Conservation (phyloP, 2,113 vertebrate genomes). For the Ceuthmochares aereus region DNA sequence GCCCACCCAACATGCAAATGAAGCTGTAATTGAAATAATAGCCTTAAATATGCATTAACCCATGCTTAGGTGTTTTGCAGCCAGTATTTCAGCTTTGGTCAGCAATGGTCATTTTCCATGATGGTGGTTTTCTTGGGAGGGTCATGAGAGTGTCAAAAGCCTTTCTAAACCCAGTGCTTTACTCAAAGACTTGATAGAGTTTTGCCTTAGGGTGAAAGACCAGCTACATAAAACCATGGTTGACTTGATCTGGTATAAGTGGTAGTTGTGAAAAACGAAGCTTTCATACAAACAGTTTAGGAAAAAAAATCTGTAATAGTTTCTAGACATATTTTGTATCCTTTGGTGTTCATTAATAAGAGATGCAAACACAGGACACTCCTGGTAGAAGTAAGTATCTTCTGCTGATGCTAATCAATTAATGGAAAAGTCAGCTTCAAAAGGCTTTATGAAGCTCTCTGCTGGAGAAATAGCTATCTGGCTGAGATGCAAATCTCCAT, state of each 20-base stretch:
- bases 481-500: slow-evolving; percentile 7
- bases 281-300: neutral
- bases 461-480: slow-evolving; percentile 11
- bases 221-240: fast-evolving
- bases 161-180: neutral
- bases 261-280: neutral
- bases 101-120: fast-evolving
- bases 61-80: neutral
- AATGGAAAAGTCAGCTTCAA: slow-evolving; percentile 14
- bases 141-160: neutral
- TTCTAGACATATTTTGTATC: neutral
- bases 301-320: neutral
- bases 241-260: neutral
- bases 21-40: neutral
- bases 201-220: neutral
- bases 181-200: neutral
- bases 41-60: neutral
- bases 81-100: neutral
- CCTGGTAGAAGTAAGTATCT: neutral
- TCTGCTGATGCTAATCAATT: slow-evolving; percentile 38
- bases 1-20: neutral
- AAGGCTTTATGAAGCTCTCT: neutral
- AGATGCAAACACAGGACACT: neutral
- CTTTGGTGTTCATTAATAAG: slow-evolving; percentile 17
- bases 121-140: neutral